These are phyloP conservation scores for Vombatus ursinus DNA, from an alignment of 2,113 vertebrate species.

Conservation along the genomic window DNA sequence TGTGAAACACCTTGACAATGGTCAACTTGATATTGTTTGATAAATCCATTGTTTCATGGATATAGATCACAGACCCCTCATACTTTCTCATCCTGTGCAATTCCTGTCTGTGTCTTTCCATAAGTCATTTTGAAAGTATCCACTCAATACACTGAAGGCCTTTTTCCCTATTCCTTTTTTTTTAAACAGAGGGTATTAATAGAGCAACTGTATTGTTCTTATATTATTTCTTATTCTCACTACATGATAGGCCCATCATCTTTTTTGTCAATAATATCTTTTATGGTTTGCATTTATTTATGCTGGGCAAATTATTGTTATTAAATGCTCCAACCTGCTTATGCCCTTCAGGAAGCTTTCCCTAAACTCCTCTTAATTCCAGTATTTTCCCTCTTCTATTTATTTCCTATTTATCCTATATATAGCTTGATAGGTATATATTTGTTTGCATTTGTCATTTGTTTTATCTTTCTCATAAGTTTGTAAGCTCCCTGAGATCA, in stretches of 20 bases:
- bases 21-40: not conserved
- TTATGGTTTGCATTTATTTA: not conserved
- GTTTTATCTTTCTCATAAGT: not conserved
- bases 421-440: not conserved
- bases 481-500: not conserved
- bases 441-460: not conserved
- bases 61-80: not conserved
- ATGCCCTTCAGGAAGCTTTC: not conserved
- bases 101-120: not conserved
- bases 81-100: not conserved
- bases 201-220: not conserved
- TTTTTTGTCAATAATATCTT: not conserved
- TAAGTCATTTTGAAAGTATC: not conserved
- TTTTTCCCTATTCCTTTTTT: not conserved
- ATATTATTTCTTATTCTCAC: not conserved
- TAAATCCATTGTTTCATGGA: not conserved
- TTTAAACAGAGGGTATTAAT: not conserved
- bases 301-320: not conserved
- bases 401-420: not conserved
- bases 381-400: not conserved
- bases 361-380: not conserved
- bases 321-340: not conserved
- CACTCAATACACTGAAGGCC: not conserved
- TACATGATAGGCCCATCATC: not conserved
- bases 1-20: not conserved